These are phyloP conservation scores for Aproaerema taeniolella DNA, from an alignment of 2,888 invertebrate genomes.

Conservation along the genomic window DNA sequence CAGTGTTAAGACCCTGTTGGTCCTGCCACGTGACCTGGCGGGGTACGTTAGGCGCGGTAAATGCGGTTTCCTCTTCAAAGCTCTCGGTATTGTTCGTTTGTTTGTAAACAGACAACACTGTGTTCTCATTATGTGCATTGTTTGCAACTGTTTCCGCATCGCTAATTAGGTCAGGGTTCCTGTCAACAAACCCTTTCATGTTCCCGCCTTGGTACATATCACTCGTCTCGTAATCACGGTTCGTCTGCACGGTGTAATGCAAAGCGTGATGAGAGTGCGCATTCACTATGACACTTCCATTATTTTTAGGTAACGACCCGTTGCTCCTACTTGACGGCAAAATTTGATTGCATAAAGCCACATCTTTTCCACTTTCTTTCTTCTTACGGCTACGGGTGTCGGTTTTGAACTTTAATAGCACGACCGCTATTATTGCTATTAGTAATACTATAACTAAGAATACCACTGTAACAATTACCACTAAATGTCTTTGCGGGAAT, in stretches of 20 bases:
- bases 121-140: constrained; percentile 67
- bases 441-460: constrained; percentile 81
- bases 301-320: constrained; percentile 75
- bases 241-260: constrained; percentile 68
- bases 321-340: constrained; percentile 57
- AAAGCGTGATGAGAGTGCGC: constrained; percentile 78
- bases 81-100: constrained; percentile 51
- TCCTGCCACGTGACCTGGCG: constrained; percentile 78
- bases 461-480: constrained; percentile 82
- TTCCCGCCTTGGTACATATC: constrained; percentile 68
- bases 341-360: constrained; percentile 78
- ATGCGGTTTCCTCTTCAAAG: constrained; percentile 66
- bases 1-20: constrained; percentile 55
- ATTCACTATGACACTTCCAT: constrained; percentile 72
- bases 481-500: constrained; percentile 83
- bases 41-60: constrained; percentile 55
- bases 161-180: constrained; percentile 88
- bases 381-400: constrained; percentile 69
- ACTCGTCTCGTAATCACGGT: constrained; percentile 77
- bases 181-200: constrained; percentile 78
- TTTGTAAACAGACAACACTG: constrained; percentile 64
- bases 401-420: constrained; percentile 76
- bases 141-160: constrained; percentile 81
- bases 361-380: constrained; percentile 79
- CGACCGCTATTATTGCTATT: constrained; percentile 81